Evolutionary conservation across 2,888 invertebrate species (phyloP).

Genomic region (Mechanitis messenoides): DNA sequence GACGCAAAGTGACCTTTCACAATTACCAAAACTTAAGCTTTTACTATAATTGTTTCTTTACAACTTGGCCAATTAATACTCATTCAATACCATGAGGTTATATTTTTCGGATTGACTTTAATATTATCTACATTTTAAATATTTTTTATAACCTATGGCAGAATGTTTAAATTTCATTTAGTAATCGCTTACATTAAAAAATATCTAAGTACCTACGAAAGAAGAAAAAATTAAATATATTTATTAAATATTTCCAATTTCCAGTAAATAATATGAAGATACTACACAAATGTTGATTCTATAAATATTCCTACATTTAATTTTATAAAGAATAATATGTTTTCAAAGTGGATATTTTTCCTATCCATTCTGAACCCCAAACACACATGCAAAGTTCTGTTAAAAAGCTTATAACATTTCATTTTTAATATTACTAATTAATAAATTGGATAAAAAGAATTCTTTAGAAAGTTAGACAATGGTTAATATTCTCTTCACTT

Average conservation of each 20-base stretch:
- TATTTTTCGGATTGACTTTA: neutral
- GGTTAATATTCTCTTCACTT: conserved; percentile 52
- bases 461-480: conserved; percentile 56
- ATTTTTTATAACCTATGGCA: neutral
- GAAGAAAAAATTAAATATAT: too few relatives aligned
- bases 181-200: too few relatives aligned
- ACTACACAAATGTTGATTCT: too few relatives aligned
- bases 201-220: too few relatives aligned
- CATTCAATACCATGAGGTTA: neutral
- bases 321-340: too few relatives aligned
- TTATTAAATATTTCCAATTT: too few relatives aligned
- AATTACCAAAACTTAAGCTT: conserved; percentile 57
- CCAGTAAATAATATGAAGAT: too few relatives aligned
- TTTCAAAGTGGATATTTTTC: too few relatives aligned
- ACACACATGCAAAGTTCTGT: neutral
- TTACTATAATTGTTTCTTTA: conserved; percentile 36
- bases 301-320: too few relatives aligned
- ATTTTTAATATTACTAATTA: conserved; percentile 16
- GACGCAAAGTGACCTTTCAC: conserved; percentile 62
- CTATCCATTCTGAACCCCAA: too few relatives aligned
- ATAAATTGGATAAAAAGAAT: conserved; percentile 34
- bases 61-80: conserved; percentile 9
- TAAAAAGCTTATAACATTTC: conserved; percentile 5
- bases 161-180: too few relatives aligned
- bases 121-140: neutral